A percentile compares a stretch with the other conserved stretches of the same genome.
phyloP scores from a whole-genome alignment of 2,113 vertebrate genomes.

The Ictidomys tridecemlineatus region DNA sequence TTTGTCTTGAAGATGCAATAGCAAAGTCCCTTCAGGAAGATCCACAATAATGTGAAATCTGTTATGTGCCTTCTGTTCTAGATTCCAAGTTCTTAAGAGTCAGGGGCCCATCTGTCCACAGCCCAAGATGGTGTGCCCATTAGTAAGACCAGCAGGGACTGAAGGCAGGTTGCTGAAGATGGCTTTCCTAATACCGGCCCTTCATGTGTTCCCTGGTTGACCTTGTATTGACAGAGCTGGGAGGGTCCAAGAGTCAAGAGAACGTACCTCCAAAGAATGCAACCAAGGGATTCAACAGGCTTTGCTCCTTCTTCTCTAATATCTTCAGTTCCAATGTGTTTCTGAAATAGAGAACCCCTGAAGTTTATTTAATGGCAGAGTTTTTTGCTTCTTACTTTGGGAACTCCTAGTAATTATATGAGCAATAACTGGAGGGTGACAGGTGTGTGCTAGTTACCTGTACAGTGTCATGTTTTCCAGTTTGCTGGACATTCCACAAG shows the following conservation, averaged over 20 bases:
- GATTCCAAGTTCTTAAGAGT: constrained; percentile 51
- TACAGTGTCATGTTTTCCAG: neutral
- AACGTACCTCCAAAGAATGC: neutral
- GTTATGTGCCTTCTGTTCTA: constrained; percentile 61
- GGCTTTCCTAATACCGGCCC: neutral
- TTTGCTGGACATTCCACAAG: neutral
- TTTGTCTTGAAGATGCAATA: constrained; percentile 20
- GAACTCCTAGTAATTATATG: neutral
- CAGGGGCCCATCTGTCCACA: constrained; percentile 55
- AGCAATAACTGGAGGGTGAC: neutral
- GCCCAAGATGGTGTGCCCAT: neutral
- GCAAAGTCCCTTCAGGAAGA: constrained; percentile 67
- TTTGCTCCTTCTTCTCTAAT: neutral
- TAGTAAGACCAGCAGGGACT: neutral
- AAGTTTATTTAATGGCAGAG: neutral
- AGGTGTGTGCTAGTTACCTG: too few species aligned
- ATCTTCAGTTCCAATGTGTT: neutral
- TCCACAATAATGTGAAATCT: constrained; percentile 62
- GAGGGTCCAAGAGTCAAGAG: neutral
- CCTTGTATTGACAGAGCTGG: neutral
- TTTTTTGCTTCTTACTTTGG: neutral
- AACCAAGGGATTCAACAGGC: neutral
- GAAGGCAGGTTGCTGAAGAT: neutral
- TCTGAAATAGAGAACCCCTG: neutral
- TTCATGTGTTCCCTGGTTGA: neutral